Evolutionary conservation across 2,888 invertebrate species (phyloP), one percentile per base, ranked within the genome.

Genomic region (Ophion ventricosus): DNA sequence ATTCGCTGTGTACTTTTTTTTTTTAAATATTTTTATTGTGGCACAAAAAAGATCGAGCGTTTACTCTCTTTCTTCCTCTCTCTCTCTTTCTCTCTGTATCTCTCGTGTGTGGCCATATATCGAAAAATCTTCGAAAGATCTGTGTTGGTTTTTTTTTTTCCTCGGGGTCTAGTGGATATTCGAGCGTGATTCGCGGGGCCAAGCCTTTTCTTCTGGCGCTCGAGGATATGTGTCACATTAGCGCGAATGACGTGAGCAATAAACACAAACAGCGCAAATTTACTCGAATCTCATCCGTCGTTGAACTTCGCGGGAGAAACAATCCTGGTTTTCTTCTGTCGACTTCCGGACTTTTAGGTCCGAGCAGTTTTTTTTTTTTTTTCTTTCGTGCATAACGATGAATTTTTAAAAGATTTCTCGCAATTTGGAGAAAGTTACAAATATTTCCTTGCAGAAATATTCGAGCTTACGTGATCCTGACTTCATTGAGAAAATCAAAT

Each of bases 211-310:
- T 87, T 87, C 85, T 82, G 80, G 85, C 85, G 83, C 83, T 86
- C 76, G 83, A 88, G 88, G 88, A 88, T 89, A 89, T 89, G 89
- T 89, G 89, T 88, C 89, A 89, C 87, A 87, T 89, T 89, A 85
- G 85, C 82, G 81, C 79, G 85, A 87, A 86, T 89, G 89, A 89
- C 89, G 89, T 88, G 86, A 87, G 86, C 85, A 87, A 77, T 79
- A 82, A 82, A 76, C 85, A 82, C 77, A 70, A 82, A 76, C 72
- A 77, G 73, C 79, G 61, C 66, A 76, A 67, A 74, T 78, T 80
- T 82, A 61, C 59, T n/a, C 56, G 17, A 63, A 35, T 63, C 43
- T 64, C 67, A 73, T 77, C 25, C 59, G 49, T 61, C 59, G 56
- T 59, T 67, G 29, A 54, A 72, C 11, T 54, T 35, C 25, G 57